These are phyloP conservation scores for Megaustenia siamemsis DNA, from an alignment of 2,888 invertebrate species.

Conservation along the genomic window DNA sequence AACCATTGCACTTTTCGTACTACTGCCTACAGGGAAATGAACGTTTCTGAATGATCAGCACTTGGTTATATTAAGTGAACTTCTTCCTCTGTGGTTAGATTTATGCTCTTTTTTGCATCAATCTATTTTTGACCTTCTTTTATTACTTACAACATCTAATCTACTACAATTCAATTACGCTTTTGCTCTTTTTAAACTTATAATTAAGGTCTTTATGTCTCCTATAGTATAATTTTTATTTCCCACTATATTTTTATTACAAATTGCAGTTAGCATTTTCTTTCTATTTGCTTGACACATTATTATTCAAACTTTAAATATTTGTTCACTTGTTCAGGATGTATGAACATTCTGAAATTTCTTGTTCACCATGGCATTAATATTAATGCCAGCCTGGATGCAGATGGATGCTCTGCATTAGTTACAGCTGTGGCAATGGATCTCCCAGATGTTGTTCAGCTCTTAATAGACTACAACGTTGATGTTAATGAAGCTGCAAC, in stretches of 20 bases:
- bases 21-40: no score
- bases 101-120: no score
- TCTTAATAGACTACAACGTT: conserved; percentile 47
- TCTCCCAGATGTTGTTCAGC: conserved; percentile 43
- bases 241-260: neutral
- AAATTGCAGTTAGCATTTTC: neutral
- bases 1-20: no score
- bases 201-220: neutral
- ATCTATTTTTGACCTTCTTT: no score
- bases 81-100: no score
- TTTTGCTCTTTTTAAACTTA: no score
- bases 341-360: conserved; percentile 41
- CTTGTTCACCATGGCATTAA: conserved; percentile 45
- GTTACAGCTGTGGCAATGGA: conserved; percentile 52
- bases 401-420: conserved; percentile 55
- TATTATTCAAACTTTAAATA: neutral
- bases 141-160: no score
- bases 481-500: conserved; percentile 54
- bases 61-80: no score
- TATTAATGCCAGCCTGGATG: conserved; percentile 54
- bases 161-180: no score
- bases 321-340: conserved; percentile 23
- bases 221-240: neutral
- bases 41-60: no score
- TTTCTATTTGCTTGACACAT: neutral